Conservation (phyloP, 2,888 invertebrate genomes). For the Leucozona laternaria region DNA sequence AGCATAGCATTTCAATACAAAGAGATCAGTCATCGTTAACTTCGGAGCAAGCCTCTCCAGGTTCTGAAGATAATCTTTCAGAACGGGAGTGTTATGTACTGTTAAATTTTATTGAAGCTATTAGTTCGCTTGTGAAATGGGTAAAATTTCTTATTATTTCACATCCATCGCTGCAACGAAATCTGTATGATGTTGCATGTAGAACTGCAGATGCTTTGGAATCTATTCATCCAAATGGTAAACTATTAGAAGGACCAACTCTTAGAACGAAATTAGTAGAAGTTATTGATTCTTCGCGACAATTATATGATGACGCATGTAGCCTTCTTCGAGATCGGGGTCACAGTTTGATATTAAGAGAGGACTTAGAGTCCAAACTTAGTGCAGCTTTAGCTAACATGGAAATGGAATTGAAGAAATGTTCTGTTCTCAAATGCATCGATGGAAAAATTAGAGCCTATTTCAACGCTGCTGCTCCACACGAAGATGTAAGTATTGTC, state of each 20-base stretch:
- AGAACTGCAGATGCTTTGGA: constrained; percentile 89
- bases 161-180: constrained; percentile 88
- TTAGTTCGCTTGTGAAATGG: constrained; percentile 94
- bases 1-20: constrained; percentile 85
- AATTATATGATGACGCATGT: constrained; percentile 90
- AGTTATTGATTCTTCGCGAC: constrained; percentile 83
- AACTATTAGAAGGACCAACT: constrained; percentile 90
- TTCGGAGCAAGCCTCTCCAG: constrained; percentile 80
- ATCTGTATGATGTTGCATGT: constrained; percentile 90
- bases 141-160: constrained; percentile 88
- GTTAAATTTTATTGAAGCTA: constrained; percentile 92
- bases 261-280: constrained; percentile 90
- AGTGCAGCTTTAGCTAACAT: constrained; percentile 88
- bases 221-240: constrained; percentile 92
- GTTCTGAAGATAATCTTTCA: constrained; percentile 84
- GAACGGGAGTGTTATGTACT: constrained; percentile 85
- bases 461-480: constrained; percentile 82
- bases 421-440: constrained; percentile 84
- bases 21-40: constrained; percentile 83
- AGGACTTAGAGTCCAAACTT: constrained; percentile 88
- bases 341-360: constrained; percentile 86
- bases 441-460: constrained; percentile 83
- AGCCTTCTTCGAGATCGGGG: constrained; percentile 88
- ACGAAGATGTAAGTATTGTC: constrained; percentile 81
- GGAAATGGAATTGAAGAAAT: constrained; percentile 89